These are phyloP conservation scores for Cheirogaleus major DNA, from an alignment of 2,797 vertebrate species.

Conservation along the genomic window DNA sequence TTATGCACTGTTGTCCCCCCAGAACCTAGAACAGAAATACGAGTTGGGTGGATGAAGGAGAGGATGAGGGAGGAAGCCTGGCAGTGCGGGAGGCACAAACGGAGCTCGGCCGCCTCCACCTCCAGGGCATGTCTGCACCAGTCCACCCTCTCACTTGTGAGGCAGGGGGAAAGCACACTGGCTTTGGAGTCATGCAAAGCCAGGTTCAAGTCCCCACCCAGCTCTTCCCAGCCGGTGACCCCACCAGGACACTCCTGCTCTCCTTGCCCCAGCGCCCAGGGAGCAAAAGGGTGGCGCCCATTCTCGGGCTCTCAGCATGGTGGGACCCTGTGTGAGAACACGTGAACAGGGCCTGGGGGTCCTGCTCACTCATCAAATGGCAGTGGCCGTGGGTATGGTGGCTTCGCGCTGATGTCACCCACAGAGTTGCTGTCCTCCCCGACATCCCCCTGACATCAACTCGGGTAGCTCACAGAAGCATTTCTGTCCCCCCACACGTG, in stretches of 20 bases:
- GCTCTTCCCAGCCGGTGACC: not conserved
- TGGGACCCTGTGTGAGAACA: fast-evolving
- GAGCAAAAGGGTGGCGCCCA: fast-evolving
- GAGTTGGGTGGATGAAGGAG: not conserved
- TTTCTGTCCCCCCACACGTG: not conserved
- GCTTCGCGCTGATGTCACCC: not conserved
- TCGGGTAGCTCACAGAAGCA: fast-evolving
- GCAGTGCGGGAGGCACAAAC: not conserved
- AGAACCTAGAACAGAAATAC: not conserved
- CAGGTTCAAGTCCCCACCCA: not conserved
- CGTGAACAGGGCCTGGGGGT: not conserved
- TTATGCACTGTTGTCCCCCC: not conserved
- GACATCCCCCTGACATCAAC: not conserved
- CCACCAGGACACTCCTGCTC: fast-evolving
- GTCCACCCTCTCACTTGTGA: too few species aligned
- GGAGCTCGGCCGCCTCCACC: not conserved
- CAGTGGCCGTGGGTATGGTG: fast-evolving
- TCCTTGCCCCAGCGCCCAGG: not conserved
- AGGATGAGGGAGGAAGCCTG: not conserved
- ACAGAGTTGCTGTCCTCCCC: not conserved
- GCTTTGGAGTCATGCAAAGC: not conserved
- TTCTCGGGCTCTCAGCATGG: not conserved
- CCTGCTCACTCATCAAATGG: not conserved
- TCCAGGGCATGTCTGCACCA: not conserved
- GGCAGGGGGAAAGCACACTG: too few species aligned